Percentiles rank a stretch among this genome's conserved stretches.
These are phyloP conservation scores for Tetragonisca angustula DNA, from an alignment of 2,888 invertebrate genomes.

Conservation along the genomic window DNA sequence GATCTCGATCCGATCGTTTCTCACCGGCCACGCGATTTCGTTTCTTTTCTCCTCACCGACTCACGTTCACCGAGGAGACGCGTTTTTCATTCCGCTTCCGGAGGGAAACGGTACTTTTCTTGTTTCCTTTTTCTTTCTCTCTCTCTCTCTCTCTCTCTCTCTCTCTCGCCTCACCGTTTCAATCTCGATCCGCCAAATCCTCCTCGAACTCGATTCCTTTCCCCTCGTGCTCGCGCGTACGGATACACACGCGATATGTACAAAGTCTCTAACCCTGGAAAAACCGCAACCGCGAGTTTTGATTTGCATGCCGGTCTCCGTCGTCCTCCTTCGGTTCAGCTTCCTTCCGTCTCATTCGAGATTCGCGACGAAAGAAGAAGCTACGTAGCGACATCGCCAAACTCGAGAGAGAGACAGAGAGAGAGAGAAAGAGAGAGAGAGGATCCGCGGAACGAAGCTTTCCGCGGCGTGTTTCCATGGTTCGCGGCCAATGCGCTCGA, in stretches of 20 bases:
- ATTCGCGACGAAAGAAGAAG: background rate
- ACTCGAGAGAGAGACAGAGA: too few species aligned
- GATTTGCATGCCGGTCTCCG: background rate
- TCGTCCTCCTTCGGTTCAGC: background rate
- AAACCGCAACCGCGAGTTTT: background rate
- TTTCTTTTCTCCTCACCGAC: background rate
- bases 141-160: background rate
- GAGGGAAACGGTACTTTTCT: background rate
- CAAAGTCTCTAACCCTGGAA: background rate
- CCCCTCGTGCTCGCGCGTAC: too few species aligned
- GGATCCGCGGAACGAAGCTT: slow-evolving; percentile 39
- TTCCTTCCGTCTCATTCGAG: background rate
- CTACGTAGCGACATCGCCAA: too few species aligned
- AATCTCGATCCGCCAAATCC: background rate
- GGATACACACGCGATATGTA: background rate
- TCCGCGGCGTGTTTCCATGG: slow-evolving; percentile 49
- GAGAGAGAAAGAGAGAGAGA: background rate
- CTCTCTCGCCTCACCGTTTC: background rate
- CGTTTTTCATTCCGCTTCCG: background rate
- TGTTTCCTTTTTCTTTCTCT: background rate
- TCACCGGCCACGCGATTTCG: background rate
- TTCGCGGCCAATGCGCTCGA: slow-evolving; percentile 57
- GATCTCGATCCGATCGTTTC: background rate
- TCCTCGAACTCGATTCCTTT: too few species aligned
- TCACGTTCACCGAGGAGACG: background rate